Percentiles rank a stretch among this genome's conserved stretches.
These are phyloP conservation scores for Atrichornis clamosus DNA, from an alignment of 2,113 vertebrate species.

Conservation along the genomic window DNA sequence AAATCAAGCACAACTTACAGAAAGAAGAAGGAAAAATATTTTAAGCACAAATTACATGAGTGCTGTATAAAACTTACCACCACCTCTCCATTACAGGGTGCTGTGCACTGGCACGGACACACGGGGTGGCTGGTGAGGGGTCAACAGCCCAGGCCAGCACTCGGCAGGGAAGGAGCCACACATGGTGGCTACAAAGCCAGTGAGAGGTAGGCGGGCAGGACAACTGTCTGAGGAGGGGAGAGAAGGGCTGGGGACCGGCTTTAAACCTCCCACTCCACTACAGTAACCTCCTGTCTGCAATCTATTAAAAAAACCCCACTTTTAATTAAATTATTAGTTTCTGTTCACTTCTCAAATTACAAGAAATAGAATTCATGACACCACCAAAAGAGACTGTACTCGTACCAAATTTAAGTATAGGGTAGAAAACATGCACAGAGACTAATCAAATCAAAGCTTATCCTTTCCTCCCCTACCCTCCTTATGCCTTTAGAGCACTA, in stretches of 20 bases:
- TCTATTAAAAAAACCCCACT: rapidly evolving
- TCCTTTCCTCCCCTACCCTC: neutral
- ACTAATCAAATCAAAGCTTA: neutral
- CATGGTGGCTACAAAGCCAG: rapidly evolving
- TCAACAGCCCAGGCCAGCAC: neutral
- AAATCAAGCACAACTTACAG: neutral
- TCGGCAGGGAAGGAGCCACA: rapidly evolving
- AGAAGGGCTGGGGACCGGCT: neutral
- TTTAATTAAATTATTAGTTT: neutral
- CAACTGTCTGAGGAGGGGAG: neutral
- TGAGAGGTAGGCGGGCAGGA: neutral
- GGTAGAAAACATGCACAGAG: neutral
- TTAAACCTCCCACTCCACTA: neutral
- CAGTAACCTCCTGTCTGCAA: neutral
- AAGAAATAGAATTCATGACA: neutral
- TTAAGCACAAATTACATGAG: neutral
- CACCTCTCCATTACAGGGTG: neutral
- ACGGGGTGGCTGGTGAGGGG: rapidly evolving
- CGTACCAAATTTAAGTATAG: neutral
- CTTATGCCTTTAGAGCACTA: neutral
- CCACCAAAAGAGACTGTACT: neutral
- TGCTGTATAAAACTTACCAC: neutral
- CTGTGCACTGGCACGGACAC: neutral
- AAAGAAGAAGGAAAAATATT: neutral
- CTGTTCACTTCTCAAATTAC: neutral